phyloP scores from a whole-genome alignment of 2,888 invertebrate species.

The Drosophila paramelanica region DNA sequence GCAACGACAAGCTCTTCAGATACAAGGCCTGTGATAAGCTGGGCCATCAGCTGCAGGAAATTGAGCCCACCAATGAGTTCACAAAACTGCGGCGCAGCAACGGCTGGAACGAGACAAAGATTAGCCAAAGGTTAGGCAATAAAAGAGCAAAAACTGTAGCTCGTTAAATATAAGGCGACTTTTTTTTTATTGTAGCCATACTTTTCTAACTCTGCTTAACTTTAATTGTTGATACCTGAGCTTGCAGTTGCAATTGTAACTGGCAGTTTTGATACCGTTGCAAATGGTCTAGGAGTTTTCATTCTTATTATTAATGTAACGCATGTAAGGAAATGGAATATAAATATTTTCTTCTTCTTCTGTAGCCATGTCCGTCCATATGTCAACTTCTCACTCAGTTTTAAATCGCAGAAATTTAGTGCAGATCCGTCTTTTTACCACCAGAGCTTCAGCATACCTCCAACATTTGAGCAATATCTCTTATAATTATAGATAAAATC shows the following conservation, averaged over 20 bases:
- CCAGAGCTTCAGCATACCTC: no score
- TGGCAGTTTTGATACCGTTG: not conserved
- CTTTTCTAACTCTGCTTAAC: not conserved
- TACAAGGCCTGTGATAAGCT: constrained; percentile 55
- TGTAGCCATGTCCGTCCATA: no score
- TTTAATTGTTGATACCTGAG: not conserved
- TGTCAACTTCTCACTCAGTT: no score
- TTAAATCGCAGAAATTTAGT: no score
- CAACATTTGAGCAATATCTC: no score
- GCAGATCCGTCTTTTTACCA: no score
- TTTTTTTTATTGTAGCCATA: not conserved
- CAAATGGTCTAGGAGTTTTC: no score
- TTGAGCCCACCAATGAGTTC: constrained; percentile 72
- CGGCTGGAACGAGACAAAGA: constrained; percentile 77
- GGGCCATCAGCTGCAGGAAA: constrained; percentile 40
- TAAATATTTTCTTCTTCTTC: no score
- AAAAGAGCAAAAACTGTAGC: constrained; percentile 24
- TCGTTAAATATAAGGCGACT: not conserved
- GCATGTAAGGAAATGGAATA: no score
- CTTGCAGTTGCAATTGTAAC: not conserved
- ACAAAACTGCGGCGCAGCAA: constrained; percentile 68
- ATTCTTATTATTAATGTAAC: not conserved
- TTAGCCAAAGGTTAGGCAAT: constrained; percentile 39
- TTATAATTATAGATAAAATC: no score
- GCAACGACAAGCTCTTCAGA: constrained; percentile 61